Evolutionary conservation across 1,140 invertebrate species (phyloP), one percentile per base, ranked within the genome.

Genomic region (Scaptomyza montana): DNA sequence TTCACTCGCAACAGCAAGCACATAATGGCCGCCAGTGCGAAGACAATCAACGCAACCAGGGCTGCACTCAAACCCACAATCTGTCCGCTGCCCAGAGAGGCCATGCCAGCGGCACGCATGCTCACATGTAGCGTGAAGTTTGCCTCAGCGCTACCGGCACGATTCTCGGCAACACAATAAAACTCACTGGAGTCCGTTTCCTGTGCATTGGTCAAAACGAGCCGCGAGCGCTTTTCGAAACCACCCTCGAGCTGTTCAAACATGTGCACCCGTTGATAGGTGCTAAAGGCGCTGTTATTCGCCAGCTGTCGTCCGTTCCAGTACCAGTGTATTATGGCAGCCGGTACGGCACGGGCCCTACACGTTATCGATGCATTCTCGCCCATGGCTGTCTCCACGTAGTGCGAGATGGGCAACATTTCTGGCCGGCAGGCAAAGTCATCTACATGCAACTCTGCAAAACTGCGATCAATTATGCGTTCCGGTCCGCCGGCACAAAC

Each of bases 371-470:
- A 97, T 1, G 96, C 96, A 90, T 98, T 98, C 77, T 96, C 95
- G 0, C 97, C 97, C 64, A 96, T 94, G 5, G 94, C 94, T 0
- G 95, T 95, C 74, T 97, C 96, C 13, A 97, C 95, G 72, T 96
- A 95, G 49, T 95, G 94, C 71, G 94, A 96, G 8, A 95, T 93
- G 12, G 95, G 95, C 67, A 96, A 90, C 74, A 98, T 95, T 85
- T 97, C 95, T 12, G 97, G 97, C 46, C 95, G 95, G 79, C 97
- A 98, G 6, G 97, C 97, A 80, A 98, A 97, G 76, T 98, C 96
- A 60, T 97, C 96, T 16, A 96, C 93, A 7, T 94, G 92, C 16
- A 98, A 92, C 9, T 97, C 96, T 6, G 94, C 94, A 91, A 98
- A 97, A 2, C 94, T 93, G 53, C 94, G 93, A 85, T 96, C 93